Conservation (phyloP, 2,888 invertebrate genomes). For the Pristionchus maxplancki region DNA sequence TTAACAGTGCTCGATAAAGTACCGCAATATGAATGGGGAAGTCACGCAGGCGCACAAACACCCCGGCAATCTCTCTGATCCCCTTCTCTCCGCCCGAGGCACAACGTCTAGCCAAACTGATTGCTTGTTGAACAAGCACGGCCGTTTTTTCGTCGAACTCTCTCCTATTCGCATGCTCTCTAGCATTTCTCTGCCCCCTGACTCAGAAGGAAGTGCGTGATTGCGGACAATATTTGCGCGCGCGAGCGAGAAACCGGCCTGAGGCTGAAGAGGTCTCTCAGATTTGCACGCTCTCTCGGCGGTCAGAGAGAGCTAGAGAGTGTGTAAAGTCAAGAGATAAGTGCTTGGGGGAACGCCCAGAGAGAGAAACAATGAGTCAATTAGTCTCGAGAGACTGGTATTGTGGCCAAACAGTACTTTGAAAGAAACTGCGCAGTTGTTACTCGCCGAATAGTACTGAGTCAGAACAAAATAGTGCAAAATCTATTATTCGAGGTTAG, state of each 20-base stretch:
- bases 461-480: neutral
- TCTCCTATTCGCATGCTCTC: neutral
- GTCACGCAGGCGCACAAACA: neutral
- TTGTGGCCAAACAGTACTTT: neutral
- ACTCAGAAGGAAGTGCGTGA: slow-evolving; percentile 20
- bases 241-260: neutral
- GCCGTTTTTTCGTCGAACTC: neutral
- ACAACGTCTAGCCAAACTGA: slow-evolving; percentile 12
- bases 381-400: neutral
- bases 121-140: neutral
- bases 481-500: too few relatives aligned
- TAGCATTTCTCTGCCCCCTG: neutral
- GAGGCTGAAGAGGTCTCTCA: neutral
- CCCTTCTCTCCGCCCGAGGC: neutral
- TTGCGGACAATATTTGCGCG: slow-evolving; percentile 17
- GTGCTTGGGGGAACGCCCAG: neutral
- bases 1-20: too few relatives aligned
- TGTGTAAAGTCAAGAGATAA: neutral
- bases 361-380: slow-evolving; percentile 4
- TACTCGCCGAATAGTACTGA: neutral
- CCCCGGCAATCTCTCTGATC: neutral
- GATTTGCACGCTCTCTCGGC: neutral
- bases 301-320: neutral
- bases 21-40: neutral
- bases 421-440: neutral